Evolutionary conservation across 2,888 invertebrate genomes (phyloP).

Genomic region (Phrixothrix hirtus): DNA sequence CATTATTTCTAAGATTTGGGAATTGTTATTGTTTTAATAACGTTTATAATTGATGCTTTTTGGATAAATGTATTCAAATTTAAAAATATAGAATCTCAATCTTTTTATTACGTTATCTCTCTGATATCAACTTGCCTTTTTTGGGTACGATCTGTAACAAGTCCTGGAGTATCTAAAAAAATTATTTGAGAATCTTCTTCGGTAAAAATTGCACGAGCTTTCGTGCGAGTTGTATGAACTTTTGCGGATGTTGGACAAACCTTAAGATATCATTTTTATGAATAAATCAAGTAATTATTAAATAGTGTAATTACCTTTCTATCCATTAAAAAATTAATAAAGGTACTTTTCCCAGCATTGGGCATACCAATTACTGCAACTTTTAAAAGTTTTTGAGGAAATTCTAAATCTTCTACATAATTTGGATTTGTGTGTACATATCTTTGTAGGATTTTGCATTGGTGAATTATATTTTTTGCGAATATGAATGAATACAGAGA

Average conservation of each 20-base stretch:
- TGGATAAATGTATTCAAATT: too few species aligned
- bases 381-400: conserved; percentile 59
- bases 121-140: conserved; percentile 71
- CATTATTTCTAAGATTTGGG: too few species aligned
- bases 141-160: conserved; percentile 71
- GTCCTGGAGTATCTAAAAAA: conserved; percentile 92
- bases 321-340: conserved; percentile 84
- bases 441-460: conserved; percentile 3
- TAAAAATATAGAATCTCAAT: too few species aligned
- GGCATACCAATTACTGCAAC: conserved; percentile 91
- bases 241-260: conserved; percentile 89
- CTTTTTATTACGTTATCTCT: too few species aligned
- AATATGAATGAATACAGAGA: too few species aligned
- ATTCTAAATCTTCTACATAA: background rate
- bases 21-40: too few species aligned
- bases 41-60: too few species aligned
- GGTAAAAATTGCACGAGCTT: conserved; percentile 73
- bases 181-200: conserved; percentile 83
- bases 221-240: conserved; percentile 85
- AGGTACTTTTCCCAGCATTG: conserved; percentile 94
- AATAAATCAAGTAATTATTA: too few species aligned
- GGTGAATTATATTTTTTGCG: conserved; percentile 4
- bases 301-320: conserved; percentile 78
- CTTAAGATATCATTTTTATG: too few species aligned
- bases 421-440: background rate